Evolutionary conservation across 1,140 invertebrate species (phyloP), one percentile per base, ranked within the genome.

Genomic region (Tribolium castaneum): DNA sequence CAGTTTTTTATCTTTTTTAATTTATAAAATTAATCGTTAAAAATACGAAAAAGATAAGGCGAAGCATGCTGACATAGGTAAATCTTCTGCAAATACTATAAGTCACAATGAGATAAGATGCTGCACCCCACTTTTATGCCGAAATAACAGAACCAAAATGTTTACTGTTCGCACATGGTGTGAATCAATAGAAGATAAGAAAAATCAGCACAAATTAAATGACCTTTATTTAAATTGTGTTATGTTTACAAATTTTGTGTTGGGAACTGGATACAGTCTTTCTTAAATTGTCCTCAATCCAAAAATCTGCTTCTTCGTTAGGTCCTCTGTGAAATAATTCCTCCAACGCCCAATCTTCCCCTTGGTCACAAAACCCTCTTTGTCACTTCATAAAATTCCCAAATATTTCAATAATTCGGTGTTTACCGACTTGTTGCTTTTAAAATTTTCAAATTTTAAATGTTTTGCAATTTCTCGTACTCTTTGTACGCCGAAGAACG

Each of bases 371-470:
- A 93, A 94, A 39, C 89, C 87, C 75, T 90, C 87, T 1, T 87
- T 88, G 5, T 86, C 80, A 16, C 79, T 30, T 35, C 88, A 83
- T 1, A 91, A 83, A 1, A 93, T 87, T 6, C 88, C 88, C 6
- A 90, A 89, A 10, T 91, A 89, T 73, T 87, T 90, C 80, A 93
- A 88, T 73, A 91, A 88, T 49, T 91, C 88, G 73, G 87, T 90
- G 85, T 94, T 94, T 0, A 94, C 90, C n/a, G 91, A 90, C 49
- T 74, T 87, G 87, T 95, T 95, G 3, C 90, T 88, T 74, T 92
- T 92, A 85, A 95, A 95, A 80, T 90, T 92, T 12, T 92, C 88
- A 80, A 96, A 93, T 80, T 90, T 90, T 13, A 94, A 88, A 82
- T 95, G 91, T 25, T 92, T 6, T 87, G 86, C 1, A 95, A 86